Base-by-base conservation (phyloP, 2,888 invertebrate genomes). In the Pristionchus arcanus region DNA sequence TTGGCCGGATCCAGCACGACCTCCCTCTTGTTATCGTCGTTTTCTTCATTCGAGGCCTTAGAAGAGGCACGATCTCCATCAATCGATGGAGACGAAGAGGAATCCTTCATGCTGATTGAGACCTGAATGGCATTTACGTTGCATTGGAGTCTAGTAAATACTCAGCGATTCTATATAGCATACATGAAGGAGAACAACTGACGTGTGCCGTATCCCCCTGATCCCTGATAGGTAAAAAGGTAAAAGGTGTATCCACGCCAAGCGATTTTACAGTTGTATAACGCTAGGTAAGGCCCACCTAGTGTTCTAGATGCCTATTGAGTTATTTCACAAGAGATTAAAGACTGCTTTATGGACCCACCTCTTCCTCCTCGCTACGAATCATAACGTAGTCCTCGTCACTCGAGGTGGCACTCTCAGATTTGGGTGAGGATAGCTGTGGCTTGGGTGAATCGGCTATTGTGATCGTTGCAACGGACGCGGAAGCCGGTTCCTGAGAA, bases 341-440 rank as follows among this genome's bases (percentile, higher is more conserved):
- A 28, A 71, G 2, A 55, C 5, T 21, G 19, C 55, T 55, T 21
- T 55, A 31, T 16, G 16, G 25, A 19, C 83, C 0, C n/a, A 68
- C 87, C 87, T 87, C 87, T 68, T 87, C 87, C 31, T 87, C 87
- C 53, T 87, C 87, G 13, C 87, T 87, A 0, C 68, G 66, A n/a
- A 87, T 21, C 34, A 87, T 42, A 5, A 68, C 87, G 15, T 68
- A 66, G 7, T 87, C 87, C n/a, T 87, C 68, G 5, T 85, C 84
- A 21, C 59, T 85, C 21, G 84, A 85, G 2, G n/a, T 15, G 11
- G 31, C 7, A 21, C 42, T 42, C 49, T 81, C 49, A 1, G 81
- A 81, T 21, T 81, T 81, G n/a, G 81, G n/a, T 0, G 81, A 53
- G 13, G 49, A 53, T 2, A 49, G 49, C 9, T 25, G 34, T 34